These are phyloP conservation scores for Antheraea pernyi DNA, from an alignment of 1,140 invertebrate genomes.

Conservation along the genomic window DNA sequence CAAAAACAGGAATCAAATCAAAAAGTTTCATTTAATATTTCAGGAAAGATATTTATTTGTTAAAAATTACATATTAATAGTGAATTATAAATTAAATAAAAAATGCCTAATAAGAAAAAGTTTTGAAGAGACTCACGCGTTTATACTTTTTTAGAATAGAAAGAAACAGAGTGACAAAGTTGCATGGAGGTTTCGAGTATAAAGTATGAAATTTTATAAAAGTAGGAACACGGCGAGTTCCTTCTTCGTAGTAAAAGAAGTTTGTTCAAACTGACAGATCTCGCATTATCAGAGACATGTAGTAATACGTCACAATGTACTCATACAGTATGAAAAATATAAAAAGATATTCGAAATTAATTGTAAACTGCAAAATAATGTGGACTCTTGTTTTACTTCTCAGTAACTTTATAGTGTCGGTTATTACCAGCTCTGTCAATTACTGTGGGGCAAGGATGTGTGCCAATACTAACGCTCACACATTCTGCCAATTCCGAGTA, in stretches of 20 bases:
- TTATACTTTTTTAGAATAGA: no score
- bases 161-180: no score
- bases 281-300: neutral
- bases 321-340: neutral
- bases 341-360: slow-evolving; percentile 17
- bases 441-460: slow-evolving; percentile 64
- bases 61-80: no score
- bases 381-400: neutral
- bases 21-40: no score
- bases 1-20: no score
- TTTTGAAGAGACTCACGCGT: no score
- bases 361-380: slow-evolving; percentile 9
- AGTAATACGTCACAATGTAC: neutral
- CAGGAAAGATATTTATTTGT: no score
- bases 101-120: no score
- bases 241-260: neutral
- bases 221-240: no score
- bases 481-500: slow-evolving; percentile 55
- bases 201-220: no score
- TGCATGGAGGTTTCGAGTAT: no score
- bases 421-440: slow-evolving; percentile 27
- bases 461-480: slow-evolving; percentile 47
- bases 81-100: no score
- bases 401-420: neutral
- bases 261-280: neutral